Evolutionary conservation across 2,888 invertebrate species (phyloP).

Genomic region (Metopia argyrocephala): DNA sequence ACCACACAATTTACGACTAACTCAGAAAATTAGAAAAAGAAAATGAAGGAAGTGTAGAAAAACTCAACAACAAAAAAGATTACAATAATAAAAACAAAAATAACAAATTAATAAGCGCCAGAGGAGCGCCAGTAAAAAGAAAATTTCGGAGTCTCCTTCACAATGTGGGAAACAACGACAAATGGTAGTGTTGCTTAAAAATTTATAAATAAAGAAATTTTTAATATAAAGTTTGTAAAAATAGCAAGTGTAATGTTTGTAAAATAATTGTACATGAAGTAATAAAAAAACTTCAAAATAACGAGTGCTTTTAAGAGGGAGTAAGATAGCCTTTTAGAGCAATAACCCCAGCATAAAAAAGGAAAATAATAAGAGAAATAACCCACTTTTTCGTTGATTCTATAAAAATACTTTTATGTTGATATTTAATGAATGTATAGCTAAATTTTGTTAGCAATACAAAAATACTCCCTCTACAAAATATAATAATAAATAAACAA

Average conservation of each 20-base stretch:
- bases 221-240: too few relatives aligned
- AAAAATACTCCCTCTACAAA: background rate
- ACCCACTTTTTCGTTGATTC: background rate
- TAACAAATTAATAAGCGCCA: constrained; percentile 47
- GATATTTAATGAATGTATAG: too few relatives aligned
- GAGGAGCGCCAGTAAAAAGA: constrained; percentile 46
- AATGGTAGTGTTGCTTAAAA: constrained; percentile 1
- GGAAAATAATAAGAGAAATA: background rate
- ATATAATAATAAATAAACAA: background rate
- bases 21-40: constrained; percentile 25
- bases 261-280: too few relatives aligned
- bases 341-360: background rate
- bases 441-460: too few relatives aligned
- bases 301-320: background rate
- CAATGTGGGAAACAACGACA: constrained; percentile 12
- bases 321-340: background rate
- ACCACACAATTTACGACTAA: constrained; percentile 17
- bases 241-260: background rate
- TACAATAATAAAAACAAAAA: constrained; percentile 13
- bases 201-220: background rate
- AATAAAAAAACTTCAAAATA: background rate
- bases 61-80: constrained; percentile 45
- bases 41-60: constrained; percentile 30
- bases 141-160: constrained; percentile 7
- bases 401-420: background rate